phyloP scores from a whole-genome alignment of 2,797 vertebrate species.

The Phrynocephalus vlangalii region DNA sequence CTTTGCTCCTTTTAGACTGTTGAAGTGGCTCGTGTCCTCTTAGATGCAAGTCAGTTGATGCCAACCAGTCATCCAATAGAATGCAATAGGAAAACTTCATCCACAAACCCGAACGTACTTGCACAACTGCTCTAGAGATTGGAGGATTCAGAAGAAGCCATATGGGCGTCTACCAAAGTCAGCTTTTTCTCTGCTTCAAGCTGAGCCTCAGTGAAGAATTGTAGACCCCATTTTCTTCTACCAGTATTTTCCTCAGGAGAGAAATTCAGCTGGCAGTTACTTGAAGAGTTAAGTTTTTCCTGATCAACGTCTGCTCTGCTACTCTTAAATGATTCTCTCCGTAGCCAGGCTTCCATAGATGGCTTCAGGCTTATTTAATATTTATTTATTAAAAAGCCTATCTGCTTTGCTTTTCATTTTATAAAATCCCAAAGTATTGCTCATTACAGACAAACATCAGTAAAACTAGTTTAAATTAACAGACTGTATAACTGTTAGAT shows the following conservation, averaged over 20 bases:
- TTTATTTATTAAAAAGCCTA: not conserved
- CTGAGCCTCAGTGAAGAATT: not conserved
- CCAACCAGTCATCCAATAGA: not conserved
- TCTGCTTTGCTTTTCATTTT: no score
- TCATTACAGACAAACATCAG: no score
- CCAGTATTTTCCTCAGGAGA: no score
- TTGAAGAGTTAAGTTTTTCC: not conserved
- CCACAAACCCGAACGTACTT: not conserved
- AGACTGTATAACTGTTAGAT: no score
- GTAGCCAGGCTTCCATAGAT: not conserved
- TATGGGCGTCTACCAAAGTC: not conserved
- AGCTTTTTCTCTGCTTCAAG: not conserved
- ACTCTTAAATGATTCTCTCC: not conserved
- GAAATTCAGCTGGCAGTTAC: not conserved
- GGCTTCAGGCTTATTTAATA: not conserved
- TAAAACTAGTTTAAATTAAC: no score
- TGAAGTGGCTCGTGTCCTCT: not conserved
- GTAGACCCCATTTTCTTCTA: not conserved
- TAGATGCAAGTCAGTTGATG: not conserved
- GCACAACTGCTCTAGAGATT: not conserved
- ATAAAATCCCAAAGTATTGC: no score
- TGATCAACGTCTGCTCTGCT: no score
- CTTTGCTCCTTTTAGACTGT: not conserved
- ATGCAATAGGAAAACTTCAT: not conserved
- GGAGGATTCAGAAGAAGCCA: not conserved